A percentile compares a stretch with the other conserved stretches of the same genome.
These are phyloP conservation scores for Lutjanus argentimaculatus DNA, from an alignment of 2,797 vertebrate species.

Conservation along the genomic window DNA sequence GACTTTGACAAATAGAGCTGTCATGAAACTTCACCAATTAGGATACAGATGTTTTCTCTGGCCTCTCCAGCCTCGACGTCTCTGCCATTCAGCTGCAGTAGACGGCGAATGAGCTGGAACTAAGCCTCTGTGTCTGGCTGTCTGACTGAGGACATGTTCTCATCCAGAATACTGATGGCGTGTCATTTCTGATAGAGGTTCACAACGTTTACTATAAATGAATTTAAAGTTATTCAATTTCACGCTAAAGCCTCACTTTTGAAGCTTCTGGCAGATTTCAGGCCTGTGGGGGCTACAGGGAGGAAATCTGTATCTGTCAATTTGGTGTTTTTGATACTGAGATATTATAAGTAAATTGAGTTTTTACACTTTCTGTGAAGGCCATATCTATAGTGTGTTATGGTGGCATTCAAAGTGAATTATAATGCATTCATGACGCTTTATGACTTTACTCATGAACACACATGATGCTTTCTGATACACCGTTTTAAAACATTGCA, in stretches of 20 bases:
- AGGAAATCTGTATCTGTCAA: constrained; percentile 22
- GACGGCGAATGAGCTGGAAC: constrained; percentile 54
- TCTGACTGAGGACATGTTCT: constrained; percentile 46
- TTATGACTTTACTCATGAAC: too few species aligned
- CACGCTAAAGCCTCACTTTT: constrained; percentile 46
- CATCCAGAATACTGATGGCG: constrained; percentile 58
- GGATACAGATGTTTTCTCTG: constrained; percentile 60
- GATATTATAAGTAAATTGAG: constrained; percentile 1
- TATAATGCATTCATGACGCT: too few species aligned
- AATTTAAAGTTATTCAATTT: constrained; percentile 68
- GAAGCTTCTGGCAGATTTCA: constrained; percentile 6
- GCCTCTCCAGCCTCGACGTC: constrained; percentile 35
- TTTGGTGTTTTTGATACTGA: constrained; percentile 31
- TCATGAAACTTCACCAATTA: constrained; percentile 53
- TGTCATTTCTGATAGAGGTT: constrained; percentile 51
- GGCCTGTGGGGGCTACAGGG: constrained; percentile 2
- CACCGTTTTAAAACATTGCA: too few species aligned
- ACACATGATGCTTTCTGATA: too few species aligned
- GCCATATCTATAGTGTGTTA: too few species aligned
- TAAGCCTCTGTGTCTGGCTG: constrained; percentile 55
- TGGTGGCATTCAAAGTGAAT: too few species aligned
- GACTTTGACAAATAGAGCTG: constrained; percentile 69
- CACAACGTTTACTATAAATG: constrained; percentile 32
- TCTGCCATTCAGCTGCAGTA: constrained; percentile 39
- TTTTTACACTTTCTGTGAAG: too few species aligned